A percentile compares a stretch with the other conserved stretches of the same genome.
phyloP scores from a whole-genome alignment of 2,888 invertebrate genomes.

The Heliconius cydno region DNA sequence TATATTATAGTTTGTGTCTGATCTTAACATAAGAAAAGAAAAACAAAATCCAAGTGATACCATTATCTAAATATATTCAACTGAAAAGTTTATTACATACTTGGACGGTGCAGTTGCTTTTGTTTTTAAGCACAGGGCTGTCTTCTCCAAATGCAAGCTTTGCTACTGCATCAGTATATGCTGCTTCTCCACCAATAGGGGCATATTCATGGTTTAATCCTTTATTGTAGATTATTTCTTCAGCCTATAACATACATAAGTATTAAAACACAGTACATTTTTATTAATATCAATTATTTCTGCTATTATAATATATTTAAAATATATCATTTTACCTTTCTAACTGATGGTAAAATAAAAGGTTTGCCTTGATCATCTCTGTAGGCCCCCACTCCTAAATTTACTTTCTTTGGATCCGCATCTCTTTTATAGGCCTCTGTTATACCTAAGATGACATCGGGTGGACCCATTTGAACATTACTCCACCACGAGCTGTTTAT shows the following conservation, averaged over 20 bases:
- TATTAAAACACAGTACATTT: background rate
- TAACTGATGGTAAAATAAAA: slow-evolving; percentile 94
- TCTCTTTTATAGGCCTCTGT: slow-evolving; percentile 98
- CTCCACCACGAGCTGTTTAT: slow-evolving; percentile 91
- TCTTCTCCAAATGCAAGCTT: slow-evolving; percentile 94
- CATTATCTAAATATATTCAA: background rate
- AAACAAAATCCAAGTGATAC: background rate
- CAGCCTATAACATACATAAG: slow-evolving; percentile 85
- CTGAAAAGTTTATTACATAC: slow-evolving; percentile 55
- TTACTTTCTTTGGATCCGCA: slow-evolving; percentile 95
- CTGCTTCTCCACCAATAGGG: slow-evolving; percentile 93
- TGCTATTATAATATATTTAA: background rate
- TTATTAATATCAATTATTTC: background rate
- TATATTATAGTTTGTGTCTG: background rate
- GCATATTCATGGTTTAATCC: slow-evolving; percentile 97
- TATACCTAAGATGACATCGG: slow-evolving; percentile 98
- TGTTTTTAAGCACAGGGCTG: slow-evolving; percentile 86
- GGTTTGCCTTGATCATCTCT: slow-evolving; percentile 99
- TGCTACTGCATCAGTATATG: slow-evolving; percentile 93
- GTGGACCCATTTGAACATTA: slow-evolving; percentile 97
- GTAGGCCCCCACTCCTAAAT: slow-evolving; percentile 98
- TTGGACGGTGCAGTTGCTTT: slow-evolving; percentile 89
- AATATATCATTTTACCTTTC: slow-evolving; percentile 75
- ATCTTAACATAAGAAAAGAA: background rate
- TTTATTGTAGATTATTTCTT: slow-evolving; percentile 87